phyloP scores from a whole-genome alignment of 2,797 vertebrate genomes.

The Gobio occitaniae region DNA sequence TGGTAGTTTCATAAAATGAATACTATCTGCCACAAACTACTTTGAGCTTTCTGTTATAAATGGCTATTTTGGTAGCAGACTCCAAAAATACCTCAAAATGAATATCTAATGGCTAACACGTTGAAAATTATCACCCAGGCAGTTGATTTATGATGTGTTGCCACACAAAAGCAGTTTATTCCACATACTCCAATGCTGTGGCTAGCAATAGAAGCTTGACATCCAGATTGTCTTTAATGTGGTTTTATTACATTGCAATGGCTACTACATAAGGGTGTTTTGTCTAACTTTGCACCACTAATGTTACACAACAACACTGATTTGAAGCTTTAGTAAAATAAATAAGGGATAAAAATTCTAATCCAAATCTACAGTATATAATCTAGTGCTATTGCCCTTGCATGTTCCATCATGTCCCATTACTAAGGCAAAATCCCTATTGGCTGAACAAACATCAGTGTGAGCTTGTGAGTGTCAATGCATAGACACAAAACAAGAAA shows the following conservation, averaged over 20 bases:
- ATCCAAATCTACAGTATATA: conserved; percentile 8
- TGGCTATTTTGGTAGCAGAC: neutral
- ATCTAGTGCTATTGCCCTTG: conserved; percentile 3
- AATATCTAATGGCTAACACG: neutral
- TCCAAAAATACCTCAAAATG: neutral
- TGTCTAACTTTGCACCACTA: neutral
- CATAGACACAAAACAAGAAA: conserved; percentile 21
- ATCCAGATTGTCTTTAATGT: conserved; percentile 34
- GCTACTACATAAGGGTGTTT: conserved; percentile 14
- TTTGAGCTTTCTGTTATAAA: neutral
- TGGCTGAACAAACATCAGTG: conserved; percentile 15
- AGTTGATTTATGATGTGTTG: neutral
- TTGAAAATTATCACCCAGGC: conserved; percentile 1
- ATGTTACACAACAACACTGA: neutral
- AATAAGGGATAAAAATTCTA: neutral
- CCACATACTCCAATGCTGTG: too few species aligned
- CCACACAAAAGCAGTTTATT: neutral
- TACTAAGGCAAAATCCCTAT: conserved; percentile 16
- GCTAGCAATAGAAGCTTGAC: conserved; percentile 23
- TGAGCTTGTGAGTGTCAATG: neutral
- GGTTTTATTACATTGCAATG: conserved; percentile 36
- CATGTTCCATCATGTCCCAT: conserved; percentile 21
- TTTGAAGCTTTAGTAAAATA: neutral
- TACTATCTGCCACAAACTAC: neutral
- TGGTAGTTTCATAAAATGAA: neutral